These are phyloP conservation scores for Sebastes glaucus DNA, from an alignment of 2,797 vertebrate genomes.

Conservation along the genomic window DNA sequence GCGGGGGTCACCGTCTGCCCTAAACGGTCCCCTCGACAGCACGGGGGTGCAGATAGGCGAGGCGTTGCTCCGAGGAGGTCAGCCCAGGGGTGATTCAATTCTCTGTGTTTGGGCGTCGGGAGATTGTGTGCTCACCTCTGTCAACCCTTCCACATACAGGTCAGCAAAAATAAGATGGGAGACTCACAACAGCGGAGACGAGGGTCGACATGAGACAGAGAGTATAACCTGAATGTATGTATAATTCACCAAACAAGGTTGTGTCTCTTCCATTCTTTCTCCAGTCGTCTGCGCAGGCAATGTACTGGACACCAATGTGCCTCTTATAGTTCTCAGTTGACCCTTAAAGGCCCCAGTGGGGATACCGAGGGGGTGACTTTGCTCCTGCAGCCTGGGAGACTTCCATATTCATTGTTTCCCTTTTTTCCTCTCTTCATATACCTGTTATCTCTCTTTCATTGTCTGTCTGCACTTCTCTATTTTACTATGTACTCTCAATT, in stretches of 20 bases:
- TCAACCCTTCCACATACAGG: conserved; percentile 79
- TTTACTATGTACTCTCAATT: conserved; percentile 16
- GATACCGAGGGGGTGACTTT: conserved; percentile 69
- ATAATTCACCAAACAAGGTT: conserved; percentile 66
- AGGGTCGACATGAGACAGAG: conserved; percentile 36
- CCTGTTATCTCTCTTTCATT: conserved; percentile 60
- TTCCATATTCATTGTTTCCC: conserved; percentile 65
- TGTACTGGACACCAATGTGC: conserved; percentile 49
- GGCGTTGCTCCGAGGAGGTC: conserved; percentile 80
- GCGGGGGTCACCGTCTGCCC: conserved; percentile 73
- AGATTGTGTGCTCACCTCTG: conserved; percentile 85
- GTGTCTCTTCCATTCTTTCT: conserved; percentile 59
- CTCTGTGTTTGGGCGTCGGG: conserved; percentile 78
- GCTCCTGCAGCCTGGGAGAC: conserved; percentile 59
- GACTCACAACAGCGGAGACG: conserved; percentile 58
- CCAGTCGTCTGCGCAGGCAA: conserved; percentile 39
- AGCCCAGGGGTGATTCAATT: conserved; percentile 85
- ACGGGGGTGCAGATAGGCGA: conserved; percentile 71
- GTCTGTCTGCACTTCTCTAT: conserved; percentile 39
- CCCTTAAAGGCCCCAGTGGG: conserved; percentile 58
- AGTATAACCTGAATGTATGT: conserved; percentile 47
- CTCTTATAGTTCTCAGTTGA: conserved; percentile 60
- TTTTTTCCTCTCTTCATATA: conserved; percentile 34
- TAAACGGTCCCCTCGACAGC: conserved; percentile 65
- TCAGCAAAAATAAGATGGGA: conserved; percentile 80